Evolutionary conservation across 2,797 vertebrate genomes (phyloP), one percentile per base, ranked within the genome.

Genomic region (Clarias fuscus): DNA sequence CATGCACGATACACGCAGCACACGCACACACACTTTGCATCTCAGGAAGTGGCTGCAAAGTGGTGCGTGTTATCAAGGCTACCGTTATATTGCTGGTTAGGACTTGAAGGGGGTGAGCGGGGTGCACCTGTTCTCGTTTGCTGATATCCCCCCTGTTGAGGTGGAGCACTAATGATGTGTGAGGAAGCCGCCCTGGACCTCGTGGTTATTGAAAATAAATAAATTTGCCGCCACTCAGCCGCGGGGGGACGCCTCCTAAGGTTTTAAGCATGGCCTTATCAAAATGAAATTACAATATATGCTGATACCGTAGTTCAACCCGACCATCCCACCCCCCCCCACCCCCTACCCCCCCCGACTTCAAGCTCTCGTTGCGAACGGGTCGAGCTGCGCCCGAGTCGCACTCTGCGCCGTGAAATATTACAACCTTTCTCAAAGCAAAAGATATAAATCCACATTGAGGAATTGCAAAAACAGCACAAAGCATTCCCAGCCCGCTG

Each of bases 401-500:
- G 89, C 70, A 82, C 92, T 89, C 91, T 72, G 88, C 82, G 87
- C 91, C 40, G 91, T 96, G 95, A 96, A 96, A 96, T 96, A 96
- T 96, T 95, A 95, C 95, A 95, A 96, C 95, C 95, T 96, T 96
- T 96, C 92, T 93, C 92, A 93, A 95, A 95, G 95, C 95, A 95
- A 95, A 95, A 95, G 93, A 95, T 95, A 95, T 96, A 95, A 95
- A 96, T 96, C 94, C 94, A 92, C 92, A 95, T 95, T 94, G 94
- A 95, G 93, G 94, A 95, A 96, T 94, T 96, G 95, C 95, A 95
- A 96, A 96, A 96, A 95, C 95, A 95, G 95, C 95, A 96, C 95
- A 95, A 95, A 95, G 94, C 93, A 95, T 94, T 95, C 93, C 92
- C 94, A 93, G 93, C 92, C 94, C 87, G 85, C 93, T 91, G 90